A percentile compares a stretch with the other conserved stretches of the same genome.
Evolutionary conservation across 2,888 invertebrate genomes (phyloP).

Genomic region (Digitonthophagus gazella): DNA sequence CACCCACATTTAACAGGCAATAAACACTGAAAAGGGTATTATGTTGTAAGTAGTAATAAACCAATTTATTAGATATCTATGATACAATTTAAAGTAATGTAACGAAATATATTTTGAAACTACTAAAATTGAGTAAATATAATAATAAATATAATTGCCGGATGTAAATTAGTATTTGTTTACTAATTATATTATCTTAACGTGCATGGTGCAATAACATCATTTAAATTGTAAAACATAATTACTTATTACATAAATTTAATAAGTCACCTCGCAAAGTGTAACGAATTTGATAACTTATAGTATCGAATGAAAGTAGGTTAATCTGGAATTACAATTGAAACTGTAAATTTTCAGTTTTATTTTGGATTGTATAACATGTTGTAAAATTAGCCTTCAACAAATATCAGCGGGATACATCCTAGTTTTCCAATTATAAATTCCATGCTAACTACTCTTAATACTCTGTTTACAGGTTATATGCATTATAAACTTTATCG

Average conservation of each 20-base stretch:
- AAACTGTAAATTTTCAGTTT: not conserved
- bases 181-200: not conserved
- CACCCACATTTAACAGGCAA: no score
- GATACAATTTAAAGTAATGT: no score
- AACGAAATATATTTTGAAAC: no score
- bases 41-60: no score
- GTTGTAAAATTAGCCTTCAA: not conserved
- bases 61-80: no score
- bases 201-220: not conserved
- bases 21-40: no score
- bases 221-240: not conserved
- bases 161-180: not conserved
- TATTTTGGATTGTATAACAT: not conserved
- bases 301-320: not conserved
- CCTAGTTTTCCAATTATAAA: not conserved
- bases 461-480: not conserved
- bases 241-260: not conserved
- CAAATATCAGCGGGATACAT: not conserved
- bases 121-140: not conserved
- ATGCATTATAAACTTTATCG: not conserved
- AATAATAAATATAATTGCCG: not conserved
- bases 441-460: not conserved
- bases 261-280: not conserved
- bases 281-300: not conserved
- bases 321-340: not conserved